Conservation (phyloP, 2,113 vertebrate genomes). For the Puma concolor region DNA sequence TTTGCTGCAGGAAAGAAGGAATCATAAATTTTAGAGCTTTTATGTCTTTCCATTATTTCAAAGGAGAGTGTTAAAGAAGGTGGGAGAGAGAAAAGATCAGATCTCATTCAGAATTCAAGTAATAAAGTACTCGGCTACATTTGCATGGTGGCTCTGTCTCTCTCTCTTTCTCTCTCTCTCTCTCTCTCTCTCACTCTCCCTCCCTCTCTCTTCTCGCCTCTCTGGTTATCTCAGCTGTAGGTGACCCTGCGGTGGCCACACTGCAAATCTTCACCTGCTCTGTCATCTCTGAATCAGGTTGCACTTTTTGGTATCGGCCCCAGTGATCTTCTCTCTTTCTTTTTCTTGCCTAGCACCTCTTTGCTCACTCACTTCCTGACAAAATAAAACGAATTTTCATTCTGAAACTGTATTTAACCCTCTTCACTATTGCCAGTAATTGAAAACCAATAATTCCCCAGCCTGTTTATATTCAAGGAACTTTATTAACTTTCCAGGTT, state of each 20-base stretch:
- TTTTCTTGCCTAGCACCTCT: slow-evolving; percentile 84
- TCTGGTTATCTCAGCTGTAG: slow-evolving; percentile 77
- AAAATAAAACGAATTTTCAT: slow-evolving; percentile 87
- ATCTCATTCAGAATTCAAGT: slow-evolving; percentile 3
- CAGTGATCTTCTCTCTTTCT: slow-evolving; percentile 84
- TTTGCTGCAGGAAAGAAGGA: slow-evolving; percentile 60
- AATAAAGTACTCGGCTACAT: slow-evolving; percentile 49
- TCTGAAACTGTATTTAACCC: slow-evolving; percentile 87
- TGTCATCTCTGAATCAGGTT: slow-evolving; percentile 85
- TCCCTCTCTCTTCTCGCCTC: not conserved
- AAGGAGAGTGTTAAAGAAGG: not conserved
- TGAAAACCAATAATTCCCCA: slow-evolving; percentile 79
- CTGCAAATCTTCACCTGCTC: slow-evolving; percentile 82
- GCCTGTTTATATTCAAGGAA: slow-evolving; percentile 65
- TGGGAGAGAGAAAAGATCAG: not conserved
- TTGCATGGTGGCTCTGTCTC: not conserved
- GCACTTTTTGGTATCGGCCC: slow-evolving; percentile 83
- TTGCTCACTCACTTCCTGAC: slow-evolving; percentile 89
- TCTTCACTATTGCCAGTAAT: slow-evolving; percentile 81
- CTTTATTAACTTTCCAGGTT: slow-evolving; percentile 75
- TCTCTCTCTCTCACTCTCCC: not conserved
- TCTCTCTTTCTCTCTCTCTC: slow-evolving; percentile 28
- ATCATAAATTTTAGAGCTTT: not conserved
- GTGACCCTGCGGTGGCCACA: slow-evolving; percentile 68
- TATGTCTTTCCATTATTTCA: not conserved